Evolutionary conservation across 2,113 vertebrate species (phyloP), one percentile per base, ranked within the genome.

Genomic region (Ptilorrhoa leucosticta): DNA sequence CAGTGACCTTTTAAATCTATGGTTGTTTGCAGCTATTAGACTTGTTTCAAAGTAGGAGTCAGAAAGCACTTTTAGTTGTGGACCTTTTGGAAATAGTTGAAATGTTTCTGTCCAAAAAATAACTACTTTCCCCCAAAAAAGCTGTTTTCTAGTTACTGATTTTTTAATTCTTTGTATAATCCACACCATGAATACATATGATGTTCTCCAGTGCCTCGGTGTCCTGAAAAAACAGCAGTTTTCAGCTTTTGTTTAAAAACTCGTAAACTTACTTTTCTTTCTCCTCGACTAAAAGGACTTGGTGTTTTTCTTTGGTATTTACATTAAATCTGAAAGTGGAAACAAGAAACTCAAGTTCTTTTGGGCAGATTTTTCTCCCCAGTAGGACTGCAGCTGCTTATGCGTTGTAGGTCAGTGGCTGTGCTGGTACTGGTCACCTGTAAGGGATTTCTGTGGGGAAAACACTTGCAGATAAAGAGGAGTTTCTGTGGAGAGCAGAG

Each of bases 1-100:
- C 70, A 63, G 79, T 93, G 94, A 96, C 94, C 95, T 94, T 97
- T 94, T 65, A 72, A 83, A 80, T 61, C 75, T 15, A 6, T 77
- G 58, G 24, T 56, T 66, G 70, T 77, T 77, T 85, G 79, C 47
- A 91, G 58, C 66, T 86, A 7, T 37, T 73, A 80, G 35, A 16
- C 14, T 63, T 78, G 47, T 69, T 94, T 96, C 85, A 48, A 93
- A 91, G 63, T 47, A 63, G 73, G 39, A 91, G 71, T 22, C 2
- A 3, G 57, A 84, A 90, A 81, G 17, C 15, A 61, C 63, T 82
- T 93, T 50, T 54, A 54, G 54, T 39, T 69, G 30, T 47, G n/a
- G 35, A 50, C 28, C 11, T 94, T 80, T 90, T 70, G 33, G 58
- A 89, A 92, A 40, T 28, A 28, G 15, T 57, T 85, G 35, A 64